phyloP scores from a whole-genome alignment of 1,140 invertebrate species.

The Planococcus citri region DNA sequence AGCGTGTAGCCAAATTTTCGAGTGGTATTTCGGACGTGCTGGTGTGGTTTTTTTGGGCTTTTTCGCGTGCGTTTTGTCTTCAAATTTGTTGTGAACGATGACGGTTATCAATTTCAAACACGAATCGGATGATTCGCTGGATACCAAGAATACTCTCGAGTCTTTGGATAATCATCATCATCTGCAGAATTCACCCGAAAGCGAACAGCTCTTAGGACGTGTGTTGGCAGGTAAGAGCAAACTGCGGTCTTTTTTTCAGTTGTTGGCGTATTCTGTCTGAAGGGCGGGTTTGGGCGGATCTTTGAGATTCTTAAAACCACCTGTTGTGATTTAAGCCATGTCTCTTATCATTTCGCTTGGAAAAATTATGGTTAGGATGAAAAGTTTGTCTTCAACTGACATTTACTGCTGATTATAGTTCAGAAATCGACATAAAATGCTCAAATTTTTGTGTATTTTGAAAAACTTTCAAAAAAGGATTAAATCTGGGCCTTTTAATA shows the following conservation, averaged over 20 bases:
- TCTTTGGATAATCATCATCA: background rate
- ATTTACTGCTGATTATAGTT: too few relatives aligned
- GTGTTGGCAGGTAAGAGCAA: background rate
- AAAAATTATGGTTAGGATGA: too few relatives aligned
- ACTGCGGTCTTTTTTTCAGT: background rate
- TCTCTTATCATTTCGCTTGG: too few relatives aligned
- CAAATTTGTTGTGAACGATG: slow-evolving; percentile 11
- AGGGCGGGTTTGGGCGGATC: too few relatives aligned
- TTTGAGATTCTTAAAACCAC: too few relatives aligned
- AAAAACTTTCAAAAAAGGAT: too few relatives aligned
- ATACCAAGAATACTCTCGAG: background rate
- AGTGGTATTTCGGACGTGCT: background rate
- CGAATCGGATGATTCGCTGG: slow-evolving; percentile 7
- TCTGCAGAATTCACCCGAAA: background rate
- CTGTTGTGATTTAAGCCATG: too few relatives aligned
- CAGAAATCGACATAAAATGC: too few relatives aligned
- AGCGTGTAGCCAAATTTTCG: background rate
- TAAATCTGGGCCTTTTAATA: too few relatives aligned
- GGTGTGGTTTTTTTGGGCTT: background rate
- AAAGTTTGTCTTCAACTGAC: too few relatives aligned
- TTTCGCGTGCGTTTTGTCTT: background rate
- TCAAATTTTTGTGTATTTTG: too few relatives aligned
- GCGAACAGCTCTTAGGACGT: slow-evolving; percentile 12
- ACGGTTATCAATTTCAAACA: slow-evolving; percentile 9
- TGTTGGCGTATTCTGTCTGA: too few relatives aligned